Conservation (phyloP, 2,888 invertebrate genomes). For the Bruchidius siliquastri region DNA sequence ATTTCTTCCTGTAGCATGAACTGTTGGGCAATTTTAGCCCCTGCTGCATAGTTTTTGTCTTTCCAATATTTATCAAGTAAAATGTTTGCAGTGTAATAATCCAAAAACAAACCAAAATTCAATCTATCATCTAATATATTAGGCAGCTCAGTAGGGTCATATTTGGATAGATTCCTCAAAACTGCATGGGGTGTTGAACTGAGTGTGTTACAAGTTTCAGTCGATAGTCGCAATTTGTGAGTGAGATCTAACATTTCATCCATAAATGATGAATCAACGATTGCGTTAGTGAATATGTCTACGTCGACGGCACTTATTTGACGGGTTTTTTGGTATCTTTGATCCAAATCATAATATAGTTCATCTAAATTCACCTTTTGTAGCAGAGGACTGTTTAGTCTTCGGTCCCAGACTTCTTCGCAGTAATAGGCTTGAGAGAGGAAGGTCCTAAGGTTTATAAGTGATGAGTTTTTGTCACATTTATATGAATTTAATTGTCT, state of each 20-base stretch:
- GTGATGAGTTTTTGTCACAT: background rate
- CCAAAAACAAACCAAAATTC: conserved; percentile 89
- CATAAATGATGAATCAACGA: conserved; percentile 55
- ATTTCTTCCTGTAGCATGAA: conserved; percentile 89
- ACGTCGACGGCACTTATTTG: conserved; percentile 74
- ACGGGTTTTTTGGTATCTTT: conserved; percentile 57
- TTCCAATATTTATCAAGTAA: conserved; percentile 75
- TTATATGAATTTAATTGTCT: background rate
- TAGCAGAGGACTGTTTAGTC: conserved; percentile 59
- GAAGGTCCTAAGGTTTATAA: conserved; percentile 48
- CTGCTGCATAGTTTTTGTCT: conserved; percentile 61
- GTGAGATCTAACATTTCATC: conserved; percentile 72
- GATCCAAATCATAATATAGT: conserved; percentile 67
- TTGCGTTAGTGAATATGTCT: conserved; percentile 73
- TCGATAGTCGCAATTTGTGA: conserved; percentile 66
- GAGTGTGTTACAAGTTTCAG: conserved; percentile 64
- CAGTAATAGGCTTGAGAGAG: conserved; percentile 71
- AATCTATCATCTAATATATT: conserved; percentile 73
- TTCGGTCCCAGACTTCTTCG: conserved; percentile 63
- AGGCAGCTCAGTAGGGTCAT: conserved; percentile 59
- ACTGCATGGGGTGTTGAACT: conserved; percentile 82
- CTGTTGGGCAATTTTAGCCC: conserved; percentile 71
- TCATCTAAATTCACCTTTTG: conserved; percentile 59
- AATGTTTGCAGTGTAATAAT: conserved; percentile 72
- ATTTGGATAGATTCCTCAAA: conserved; percentile 56